These are phyloP conservation scores for Tillus elongatus DNA, from an alignment of 2,888 invertebrate genomes.

Conservation along the genomic window DNA sequence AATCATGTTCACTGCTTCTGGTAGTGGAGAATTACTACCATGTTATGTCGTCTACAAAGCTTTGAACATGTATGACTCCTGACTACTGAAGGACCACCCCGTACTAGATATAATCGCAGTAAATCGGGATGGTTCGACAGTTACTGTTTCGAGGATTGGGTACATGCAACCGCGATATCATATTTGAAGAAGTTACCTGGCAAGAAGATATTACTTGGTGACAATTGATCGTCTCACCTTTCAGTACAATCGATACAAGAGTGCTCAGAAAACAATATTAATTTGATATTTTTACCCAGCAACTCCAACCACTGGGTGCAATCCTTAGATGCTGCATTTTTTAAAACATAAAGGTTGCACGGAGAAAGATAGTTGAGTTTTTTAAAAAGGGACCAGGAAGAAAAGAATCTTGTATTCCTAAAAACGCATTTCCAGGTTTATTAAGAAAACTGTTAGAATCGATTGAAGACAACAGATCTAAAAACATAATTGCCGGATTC, in stretches of 20 bases:
- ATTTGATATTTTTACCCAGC: no score
- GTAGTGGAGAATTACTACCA: slow-evolving; percentile 27
- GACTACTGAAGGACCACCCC: slow-evolving; percentile 32
- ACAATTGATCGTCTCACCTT: no score
- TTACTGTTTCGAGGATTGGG: slow-evolving; percentile 25
- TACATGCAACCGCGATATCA: no score
- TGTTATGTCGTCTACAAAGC: slow-evolving; percentile 32
- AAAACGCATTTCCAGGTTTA: background rate
- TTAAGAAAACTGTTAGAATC: background rate
- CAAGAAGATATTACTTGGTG: no score
- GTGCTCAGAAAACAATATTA: no score
- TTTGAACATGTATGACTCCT: slow-evolving; percentile 27
- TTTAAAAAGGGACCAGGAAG: no score
- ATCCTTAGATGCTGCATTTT: background rate
- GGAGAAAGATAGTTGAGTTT: no score
- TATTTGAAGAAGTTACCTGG: no score
- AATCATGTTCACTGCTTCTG: slow-evolving; percentile 31
- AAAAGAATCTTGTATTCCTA: background rate
- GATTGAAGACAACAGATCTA: slow-evolving; percentile 9
- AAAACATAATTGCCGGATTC: slow-evolving; percentile 13
- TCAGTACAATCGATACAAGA: no score
- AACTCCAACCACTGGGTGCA: no score
- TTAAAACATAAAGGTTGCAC: no score
- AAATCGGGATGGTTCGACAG: slow-evolving; percentile 29
- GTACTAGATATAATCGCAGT: slow-evolving; percentile 31